Conservation (phyloP, 2,888 invertebrate genomes). For the Dendrolimus pini region DNA sequence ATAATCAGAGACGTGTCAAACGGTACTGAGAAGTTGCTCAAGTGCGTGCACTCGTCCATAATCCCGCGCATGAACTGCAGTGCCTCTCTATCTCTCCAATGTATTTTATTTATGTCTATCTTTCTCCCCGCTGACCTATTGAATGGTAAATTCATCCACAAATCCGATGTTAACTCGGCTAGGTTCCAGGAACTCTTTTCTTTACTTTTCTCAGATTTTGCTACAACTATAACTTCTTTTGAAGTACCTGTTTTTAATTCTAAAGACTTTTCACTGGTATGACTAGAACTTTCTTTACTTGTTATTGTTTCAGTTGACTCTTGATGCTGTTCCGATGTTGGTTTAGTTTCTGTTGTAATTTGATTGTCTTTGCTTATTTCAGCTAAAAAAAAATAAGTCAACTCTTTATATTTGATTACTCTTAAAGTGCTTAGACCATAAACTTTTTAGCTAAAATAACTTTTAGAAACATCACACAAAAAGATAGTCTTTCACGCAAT, state of each 20-base stretch:
- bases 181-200: conserved; percentile 52
- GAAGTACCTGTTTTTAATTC: background rate
- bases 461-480: too few relatives aligned
- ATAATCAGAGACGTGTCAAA: conserved; percentile 93
- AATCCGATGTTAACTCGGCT: conserved; percentile 50
- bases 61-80: conserved; percentile 96
- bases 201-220: conserved; percentile 13
- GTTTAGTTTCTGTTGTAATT: conserved; percentile 1
- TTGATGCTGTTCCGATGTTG: background rate
- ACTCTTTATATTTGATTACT: too few relatives aligned
- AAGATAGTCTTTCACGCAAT: too few relatives aligned
- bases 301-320: background rate
- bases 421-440: too few relatives aligned
- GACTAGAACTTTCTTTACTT: background rate
- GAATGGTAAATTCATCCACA: conserved; percentile 58
- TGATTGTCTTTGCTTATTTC: conserved; percentile 5
- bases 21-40: conserved; percentile 93
- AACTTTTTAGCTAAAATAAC: too few relatives aligned
- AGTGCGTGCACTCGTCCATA: conserved; percentile 99
- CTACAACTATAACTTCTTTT: conserved; percentile 9
- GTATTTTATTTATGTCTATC: conserved; percentile 78
- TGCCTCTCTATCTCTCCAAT: conserved; percentile 87
- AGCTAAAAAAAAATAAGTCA: background rate
- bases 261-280: background rate
- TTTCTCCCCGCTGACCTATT: conserved; percentile 47